Percentiles rank a stretch among this genome's conserved stretches.
These are phyloP conservation scores for Ophioninae sp. DNA, from an alignment of 2,888 invertebrate genomes.

Conservation along the genomic window DNA sequence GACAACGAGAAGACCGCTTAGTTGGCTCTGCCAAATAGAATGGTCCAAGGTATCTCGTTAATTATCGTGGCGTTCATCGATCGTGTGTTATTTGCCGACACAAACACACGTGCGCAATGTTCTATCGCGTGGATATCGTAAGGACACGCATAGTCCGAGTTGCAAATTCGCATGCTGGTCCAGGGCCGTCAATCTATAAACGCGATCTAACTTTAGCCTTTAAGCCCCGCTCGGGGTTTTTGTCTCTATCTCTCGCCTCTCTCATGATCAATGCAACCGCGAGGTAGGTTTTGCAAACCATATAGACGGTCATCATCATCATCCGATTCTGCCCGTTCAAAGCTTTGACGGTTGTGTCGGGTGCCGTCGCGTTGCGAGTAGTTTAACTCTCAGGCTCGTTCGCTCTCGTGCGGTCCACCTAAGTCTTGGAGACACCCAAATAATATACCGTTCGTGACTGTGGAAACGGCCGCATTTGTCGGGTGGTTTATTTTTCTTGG, in stretches of 20 bases:
- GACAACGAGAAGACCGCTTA: slow-evolving; percentile 2
- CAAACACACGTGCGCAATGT: slow-evolving; percentile 43
- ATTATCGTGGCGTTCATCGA: slow-evolving; percentile 74
- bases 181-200: slow-evolving; percentile 72
- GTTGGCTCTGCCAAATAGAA: slow-evolving; percentile 55
- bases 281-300: slow-evolving; percentile 67
- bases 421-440: background rate
- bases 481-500: background rate
- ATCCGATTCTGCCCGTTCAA: slow-evolving; percentile 36
- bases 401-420: background rate
- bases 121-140: slow-evolving; percentile 44
- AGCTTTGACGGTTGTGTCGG: slow-evolving; percentile 33
- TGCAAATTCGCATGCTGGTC: slow-evolving; percentile 70
- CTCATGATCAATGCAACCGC: slow-evolving; percentile 60
- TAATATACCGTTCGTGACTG: slow-evolving; percentile 43
- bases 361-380: slow-evolving; percentile 20
- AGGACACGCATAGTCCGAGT: slow-evolving; percentile 70
- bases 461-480: slow-evolving; percentile 23
- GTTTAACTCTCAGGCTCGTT: slow-evolving; percentile 25
- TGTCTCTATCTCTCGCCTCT: slow-evolving; percentile 34
- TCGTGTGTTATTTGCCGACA: slow-evolving; percentile 57
- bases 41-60: slow-evolving; percentile 62
- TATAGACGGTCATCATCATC: slow-evolving; percentile 14
- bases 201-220: slow-evolving; percentile 78
- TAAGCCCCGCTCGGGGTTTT: slow-evolving; percentile 69